phyloP scores from a whole-genome alignment of 2,113 vertebrate species.

The Cheirogaleus medius region DNA sequence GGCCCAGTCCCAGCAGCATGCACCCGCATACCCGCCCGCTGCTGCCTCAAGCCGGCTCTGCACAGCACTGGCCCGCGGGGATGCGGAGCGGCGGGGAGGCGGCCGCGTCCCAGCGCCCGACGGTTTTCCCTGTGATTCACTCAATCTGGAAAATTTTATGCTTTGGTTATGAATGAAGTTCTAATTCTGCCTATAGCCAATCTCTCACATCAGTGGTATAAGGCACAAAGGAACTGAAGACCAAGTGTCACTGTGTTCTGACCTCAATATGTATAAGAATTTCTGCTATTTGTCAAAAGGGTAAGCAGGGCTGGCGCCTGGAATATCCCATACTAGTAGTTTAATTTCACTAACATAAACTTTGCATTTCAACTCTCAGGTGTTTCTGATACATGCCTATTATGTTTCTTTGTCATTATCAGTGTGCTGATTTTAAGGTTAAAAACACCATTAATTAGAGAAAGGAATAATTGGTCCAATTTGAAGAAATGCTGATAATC shows the following conservation, averaged over 20 bases:
- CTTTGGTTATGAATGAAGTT: not conserved
- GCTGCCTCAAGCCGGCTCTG: too few relatives aligned
- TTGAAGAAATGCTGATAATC: conserved; percentile 63
- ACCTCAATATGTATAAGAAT: not conserved
- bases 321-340: not conserved
- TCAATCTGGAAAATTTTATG: not conserved
- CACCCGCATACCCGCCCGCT: too few relatives aligned
- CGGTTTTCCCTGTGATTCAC: too few relatives aligned
- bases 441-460: conserved; percentile 32
- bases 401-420: not conserved
- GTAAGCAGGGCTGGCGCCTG: not conserved
- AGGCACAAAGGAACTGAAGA: not conserved
- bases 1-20: too few relatives aligned
- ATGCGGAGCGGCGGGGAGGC: too few relatives aligned
- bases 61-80: too few relatives aligned
- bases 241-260: not conserved
- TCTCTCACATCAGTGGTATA: not conserved
- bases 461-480: conserved; percentile 39
- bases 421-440: not conserved
- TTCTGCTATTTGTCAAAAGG: not conserved
- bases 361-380: not conserved
- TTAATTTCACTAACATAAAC: not conserved
- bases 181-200: not conserved
- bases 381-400: not conserved
- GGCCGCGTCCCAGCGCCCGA: too few relatives aligned